Percentiles rank a stretch among this genome's conserved stretches.
Evolutionary conservation across 2,797 vertebrate genomes (phyloP).

Genomic region (Apogon talboti): DNA sequence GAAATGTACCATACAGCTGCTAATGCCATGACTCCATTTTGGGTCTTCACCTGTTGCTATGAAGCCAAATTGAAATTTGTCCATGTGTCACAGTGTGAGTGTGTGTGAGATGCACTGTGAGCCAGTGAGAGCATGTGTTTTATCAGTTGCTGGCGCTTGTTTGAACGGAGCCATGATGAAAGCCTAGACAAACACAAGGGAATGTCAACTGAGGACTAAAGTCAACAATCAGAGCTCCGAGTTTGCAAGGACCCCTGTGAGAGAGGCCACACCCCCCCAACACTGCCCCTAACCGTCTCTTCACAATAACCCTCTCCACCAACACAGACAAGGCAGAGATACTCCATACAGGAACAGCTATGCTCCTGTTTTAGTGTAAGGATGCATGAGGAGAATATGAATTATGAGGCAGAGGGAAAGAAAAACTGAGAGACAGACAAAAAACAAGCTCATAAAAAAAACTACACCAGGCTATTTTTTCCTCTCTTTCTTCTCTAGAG

Average conservation of each 20-base stretch:
- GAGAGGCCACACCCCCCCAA: conserved; percentile 63
- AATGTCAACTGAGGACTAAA: conserved; percentile 81
- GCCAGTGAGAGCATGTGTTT: conserved; percentile 78
- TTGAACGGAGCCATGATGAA: conserved; percentile 81
- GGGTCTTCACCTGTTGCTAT: conserved; percentile 76
- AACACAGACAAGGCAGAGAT: conserved; percentile 15
- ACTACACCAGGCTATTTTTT: conserved; percentile 21
- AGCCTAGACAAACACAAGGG: conserved; percentile 81
- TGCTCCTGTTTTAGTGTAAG: conserved; percentile 9
- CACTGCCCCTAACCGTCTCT: conserved; percentile 40
- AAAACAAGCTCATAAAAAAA: conserved; percentile 58
- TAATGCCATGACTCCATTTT: conserved; percentile 31
- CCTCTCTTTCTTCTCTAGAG: conserved; percentile 1
- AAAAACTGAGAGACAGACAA: conserved; percentile 13
- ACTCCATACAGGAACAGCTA: conserved; percentile 10
- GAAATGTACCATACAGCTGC: conserved; percentile 51
- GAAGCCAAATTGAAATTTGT: conserved; percentile 53
- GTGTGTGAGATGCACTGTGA: conserved; percentile 30
- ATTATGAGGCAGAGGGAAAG: conserved; percentile 14
- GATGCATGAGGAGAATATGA: conserved; percentile 37
- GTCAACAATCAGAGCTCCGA: conserved; percentile 74
- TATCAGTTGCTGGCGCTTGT: conserved; percentile 83
- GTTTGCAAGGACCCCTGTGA: conserved; percentile 62
- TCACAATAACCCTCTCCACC: conserved; percentile 9
- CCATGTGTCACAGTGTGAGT: conserved; percentile 22